Conservation (phyloP, 2,113 vertebrate genomes). For the Lophotis ruficrista region DNA sequence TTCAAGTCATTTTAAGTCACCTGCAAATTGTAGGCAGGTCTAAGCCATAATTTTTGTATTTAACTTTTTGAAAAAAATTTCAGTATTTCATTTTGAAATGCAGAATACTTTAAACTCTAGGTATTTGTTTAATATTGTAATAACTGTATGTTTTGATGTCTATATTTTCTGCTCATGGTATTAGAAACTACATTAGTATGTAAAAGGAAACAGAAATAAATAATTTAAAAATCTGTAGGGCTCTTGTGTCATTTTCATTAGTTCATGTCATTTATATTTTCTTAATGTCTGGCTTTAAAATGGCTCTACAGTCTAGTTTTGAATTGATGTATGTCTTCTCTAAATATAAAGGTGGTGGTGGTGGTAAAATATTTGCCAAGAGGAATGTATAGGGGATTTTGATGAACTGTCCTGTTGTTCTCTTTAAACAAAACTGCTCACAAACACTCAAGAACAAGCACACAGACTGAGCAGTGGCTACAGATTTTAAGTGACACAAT, state of each 20-base stretch:
- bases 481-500: not conserved
- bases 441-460: not conserved
- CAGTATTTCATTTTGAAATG: not conserved
- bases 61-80: not conserved
- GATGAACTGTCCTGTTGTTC: not conserved
- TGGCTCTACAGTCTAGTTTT: not conserved
- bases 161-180: not conserved
- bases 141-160: not conserved
- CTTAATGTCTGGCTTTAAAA: not conserved
- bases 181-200: not conserved
- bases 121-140: constrained; percentile 27
- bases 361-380: not conserved
- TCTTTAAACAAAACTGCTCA: not conserved
- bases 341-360: not conserved
- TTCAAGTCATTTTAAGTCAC: constrained; percentile 35
- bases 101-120: not conserved
- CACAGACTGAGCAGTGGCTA: not conserved
- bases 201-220: not conserved
- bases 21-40: constrained; percentile 1
- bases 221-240: not conserved
- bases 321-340: not conserved
- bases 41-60: constrained; percentile 13
- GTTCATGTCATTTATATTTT: not conserved
- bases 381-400: not conserved
- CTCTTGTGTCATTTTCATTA: not conserved